A percentile compares a stretch with the other conserved stretches of the same genome.
phyloP scores from a whole-genome alignment of 2,888 invertebrate genomes.

The Caenorhabditis imperialis region DNA sequence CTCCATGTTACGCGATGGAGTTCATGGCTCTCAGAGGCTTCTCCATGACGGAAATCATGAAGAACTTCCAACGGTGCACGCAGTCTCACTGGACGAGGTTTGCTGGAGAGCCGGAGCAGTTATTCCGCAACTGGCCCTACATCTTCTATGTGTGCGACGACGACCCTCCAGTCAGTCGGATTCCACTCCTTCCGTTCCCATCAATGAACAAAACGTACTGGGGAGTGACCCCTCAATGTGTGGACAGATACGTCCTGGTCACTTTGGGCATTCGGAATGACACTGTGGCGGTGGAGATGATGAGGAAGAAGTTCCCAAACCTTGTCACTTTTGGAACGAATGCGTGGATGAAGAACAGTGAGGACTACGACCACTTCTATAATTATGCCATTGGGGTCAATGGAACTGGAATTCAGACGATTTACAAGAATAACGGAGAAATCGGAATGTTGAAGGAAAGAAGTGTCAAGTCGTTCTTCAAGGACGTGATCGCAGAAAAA shows the following conservation, averaged over 20 bases:
- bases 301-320: not conserved
- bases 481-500: not conserved
- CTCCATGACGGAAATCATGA: too few species aligned
- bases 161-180: not conserved
- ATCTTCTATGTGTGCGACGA: slow-evolving; percentile 19
- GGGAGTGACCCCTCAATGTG: slow-evolving; percentile 16
- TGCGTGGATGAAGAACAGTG: not conserved
- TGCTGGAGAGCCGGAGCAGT: not conserved
- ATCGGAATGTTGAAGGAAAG: slow-evolving; percentile 7
- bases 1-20: too few species aligned
- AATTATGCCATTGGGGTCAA: slow-evolving; percentile 31
- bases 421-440: not conserved
- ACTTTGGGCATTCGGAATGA: slow-evolving; percentile 17
- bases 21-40: too few species aligned
- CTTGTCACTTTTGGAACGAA: slow-evolving; percentile 15
- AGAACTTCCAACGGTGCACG: not conserved
- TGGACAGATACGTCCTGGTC: not conserved
- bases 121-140: slow-evolving; percentile 8
- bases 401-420: slow-evolving; percentile 20
- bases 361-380: slow-evolving; percentile 10
- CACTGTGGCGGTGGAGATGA: not conserved
- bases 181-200: not conserved
- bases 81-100: slow-evolving; percentile 2
- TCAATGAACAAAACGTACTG: slow-evolving; percentile 12
- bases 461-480: slow-evolving; percentile 10